Percentiles rank a stretch among this genome's conserved stretches.
These are phyloP conservation scores for Staurois parvus DNA, from an alignment of 2,797 vertebrate genomes.

Conservation along the genomic window DNA sequence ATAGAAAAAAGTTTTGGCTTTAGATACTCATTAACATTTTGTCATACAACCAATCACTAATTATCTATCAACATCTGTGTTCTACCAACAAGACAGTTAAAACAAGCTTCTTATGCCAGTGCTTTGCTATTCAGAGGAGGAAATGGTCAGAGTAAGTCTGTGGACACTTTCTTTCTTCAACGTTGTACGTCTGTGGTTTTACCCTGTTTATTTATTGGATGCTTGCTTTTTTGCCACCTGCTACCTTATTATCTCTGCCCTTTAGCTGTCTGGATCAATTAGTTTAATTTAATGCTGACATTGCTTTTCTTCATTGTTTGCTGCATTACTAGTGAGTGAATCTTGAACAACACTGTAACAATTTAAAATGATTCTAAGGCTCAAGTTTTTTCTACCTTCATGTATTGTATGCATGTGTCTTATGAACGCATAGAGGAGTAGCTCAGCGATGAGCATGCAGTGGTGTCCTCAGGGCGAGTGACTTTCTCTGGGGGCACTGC, in stretches of 20 bases:
- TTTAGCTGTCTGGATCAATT: constrained; percentile 29
- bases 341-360: background rate
- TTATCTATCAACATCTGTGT: background rate
- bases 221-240: constrained; percentile 35
- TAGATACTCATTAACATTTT: no score
- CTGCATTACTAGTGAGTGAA: constrained; percentile 7
- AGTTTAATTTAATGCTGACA: constrained; percentile 28
- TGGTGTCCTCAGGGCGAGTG: no score
- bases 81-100: background rate
- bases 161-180: constrained; percentile 13
- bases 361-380: background rate
- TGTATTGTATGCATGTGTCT: no score
- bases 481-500: no score
- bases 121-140: background rate
- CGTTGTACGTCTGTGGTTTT: constrained; percentile 19
- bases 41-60: background rate
- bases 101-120: background rate
- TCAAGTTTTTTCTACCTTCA: no score
- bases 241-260: constrained; percentile 28
- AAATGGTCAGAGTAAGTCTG: background rate
- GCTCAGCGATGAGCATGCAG: no score
- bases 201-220: constrained; percentile 32
- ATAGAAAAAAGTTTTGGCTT: no score
- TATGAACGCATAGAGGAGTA: no score
- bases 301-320: constrained; percentile 17